Base-by-base conservation (phyloP, 1,140 invertebrate genomes). In the Belonocnema kinseyi region DNA sequence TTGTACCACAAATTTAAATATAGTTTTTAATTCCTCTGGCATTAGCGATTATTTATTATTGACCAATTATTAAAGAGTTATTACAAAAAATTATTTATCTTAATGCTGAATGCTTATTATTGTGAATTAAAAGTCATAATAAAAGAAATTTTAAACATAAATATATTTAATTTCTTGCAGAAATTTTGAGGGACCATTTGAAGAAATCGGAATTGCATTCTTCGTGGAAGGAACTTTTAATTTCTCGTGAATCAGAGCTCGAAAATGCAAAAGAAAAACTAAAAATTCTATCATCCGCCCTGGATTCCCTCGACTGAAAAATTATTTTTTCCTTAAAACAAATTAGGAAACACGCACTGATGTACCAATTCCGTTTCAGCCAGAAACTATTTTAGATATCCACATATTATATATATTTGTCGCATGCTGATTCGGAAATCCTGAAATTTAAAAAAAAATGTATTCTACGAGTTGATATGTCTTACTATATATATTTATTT, bases 141-240 rank as follows among this genome's bases (percentile, higher is more conserved):
- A 33, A 33, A 33, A 33, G 2, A 33, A 3, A 33, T 33, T 3
- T 72, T 77, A 19, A 66, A 73, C 33, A 50, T 50, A 46, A 56
- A 61, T 77, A 50, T 66, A 12, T 26, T 14, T 26, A 12, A 52
- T 78, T 78, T 14, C 4, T 81, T 78, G 13, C 73, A 82, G 80
- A 80, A 73, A 21, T 40, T 16, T 61, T 84, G 16, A 80, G 75
- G 52, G 71, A 80, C 2, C 78, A 82, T 72, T 54, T 84, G 14
- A 77, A 77, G 52, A 72, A 80, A 73, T 79, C 77, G 11, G 33
- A 56, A 19, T 50, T 80, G 16, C 14, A 14, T 11, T 26, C 70
- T 3, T 53, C 53, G 3, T 76, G 61, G 78, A 73, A 76, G 11
- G 71, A 73, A 46, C 17, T 79, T 13, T 16, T 79, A 50, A 72